These are phyloP conservation scores for Aphaenogaster rudis DNA, from an alignment of 1,140 invertebrate genomes.

Conservation along the genomic window DNA sequence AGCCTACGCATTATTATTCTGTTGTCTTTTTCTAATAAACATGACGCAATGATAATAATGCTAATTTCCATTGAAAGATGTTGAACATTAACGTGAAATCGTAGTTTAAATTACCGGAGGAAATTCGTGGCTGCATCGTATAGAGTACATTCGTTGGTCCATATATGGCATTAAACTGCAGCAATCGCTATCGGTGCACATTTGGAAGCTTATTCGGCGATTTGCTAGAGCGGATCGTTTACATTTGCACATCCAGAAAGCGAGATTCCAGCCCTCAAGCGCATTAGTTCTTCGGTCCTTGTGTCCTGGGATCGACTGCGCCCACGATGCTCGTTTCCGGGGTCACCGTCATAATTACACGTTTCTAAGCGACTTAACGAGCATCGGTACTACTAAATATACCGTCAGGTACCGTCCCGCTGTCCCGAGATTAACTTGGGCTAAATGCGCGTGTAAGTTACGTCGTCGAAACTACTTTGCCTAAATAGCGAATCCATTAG, in stretches of 20 bases:
- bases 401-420: conserved; percentile 63
- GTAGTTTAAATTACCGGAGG: neutral
- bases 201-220: conserved; percentile 45
- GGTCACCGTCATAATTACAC: conserved; percentile 74
- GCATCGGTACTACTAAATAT: conserved; percentile 70
- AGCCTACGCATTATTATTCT: conserved; percentile 17
- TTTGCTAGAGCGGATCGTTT: conserved; percentile 27
- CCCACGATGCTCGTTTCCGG: conserved; percentile 68
- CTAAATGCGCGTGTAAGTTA: conserved; percentile 64
- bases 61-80: conserved; percentile 21
- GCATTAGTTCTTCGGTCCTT: conserved; percentile 53
- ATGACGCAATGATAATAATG: neutral
- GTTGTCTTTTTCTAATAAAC: conserved; percentile 6
- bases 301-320: conserved; percentile 56
- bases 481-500: conserved; percentile 63
- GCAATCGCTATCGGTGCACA: conserved; percentile 11
- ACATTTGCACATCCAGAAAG: conserved; percentile 18
- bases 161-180: conserved; percentile 7
- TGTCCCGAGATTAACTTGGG: conserved; percentile 64
- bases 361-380: conserved; percentile 75
- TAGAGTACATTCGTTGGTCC: neutral
- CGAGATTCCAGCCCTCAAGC: conserved; percentile 18
- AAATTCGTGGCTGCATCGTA: neutral
- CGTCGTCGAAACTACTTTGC: conserved; percentile 47
- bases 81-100: neutral